These are phyloP conservation scores for Tupiocoris notatus DNA, from an alignment of 2,888 invertebrate species.

Conservation along the genomic window DNA sequence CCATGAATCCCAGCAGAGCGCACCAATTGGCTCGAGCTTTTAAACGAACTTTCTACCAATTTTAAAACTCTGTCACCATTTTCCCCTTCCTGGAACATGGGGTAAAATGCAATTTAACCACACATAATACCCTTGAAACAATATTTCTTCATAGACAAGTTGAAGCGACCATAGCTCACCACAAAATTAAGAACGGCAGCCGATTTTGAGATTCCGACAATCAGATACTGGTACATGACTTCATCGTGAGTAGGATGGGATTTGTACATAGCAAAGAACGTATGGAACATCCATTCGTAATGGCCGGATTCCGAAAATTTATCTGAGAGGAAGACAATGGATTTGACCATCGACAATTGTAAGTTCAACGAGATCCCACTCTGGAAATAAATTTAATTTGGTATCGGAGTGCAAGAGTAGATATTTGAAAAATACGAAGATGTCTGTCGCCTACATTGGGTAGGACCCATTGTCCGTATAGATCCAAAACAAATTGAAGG, in stretches of 20 bases:
- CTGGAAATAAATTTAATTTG: too few relatives aligned
- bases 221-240: constrained; percentile 68
- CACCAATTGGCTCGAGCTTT: constrained; percentile 63
- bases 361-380: constrained; percentile 46
- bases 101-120: too few relatives aligned
- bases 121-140: neutral
- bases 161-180: too few relatives aligned
- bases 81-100: constrained; percentile 59
- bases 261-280: constrained; percentile 65
- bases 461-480: constrained; percentile 75
- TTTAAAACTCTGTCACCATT: constrained; percentile 63
- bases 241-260: constrained; percentile 73
- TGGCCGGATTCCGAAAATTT: constrained; percentile 72
- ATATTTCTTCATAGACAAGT: neutral
- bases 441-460: constrained; percentile 58
- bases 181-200: constrained; percentile 63
- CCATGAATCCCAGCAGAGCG: constrained; percentile 66
- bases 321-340: constrained; percentile 72
- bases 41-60: constrained; percentile 61
- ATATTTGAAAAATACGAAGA: too few relatives aligned
- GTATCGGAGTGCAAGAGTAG: too few relatives aligned
- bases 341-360: constrained; percentile 60
- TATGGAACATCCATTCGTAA: constrained; percentile 76
- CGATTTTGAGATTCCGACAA: constrained; percentile 67
- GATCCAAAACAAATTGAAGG: constrained; percentile 85